Base-by-base conservation (phyloP, 1,140 invertebrate genomes). In the Aphelinus atriplicis region DNA sequence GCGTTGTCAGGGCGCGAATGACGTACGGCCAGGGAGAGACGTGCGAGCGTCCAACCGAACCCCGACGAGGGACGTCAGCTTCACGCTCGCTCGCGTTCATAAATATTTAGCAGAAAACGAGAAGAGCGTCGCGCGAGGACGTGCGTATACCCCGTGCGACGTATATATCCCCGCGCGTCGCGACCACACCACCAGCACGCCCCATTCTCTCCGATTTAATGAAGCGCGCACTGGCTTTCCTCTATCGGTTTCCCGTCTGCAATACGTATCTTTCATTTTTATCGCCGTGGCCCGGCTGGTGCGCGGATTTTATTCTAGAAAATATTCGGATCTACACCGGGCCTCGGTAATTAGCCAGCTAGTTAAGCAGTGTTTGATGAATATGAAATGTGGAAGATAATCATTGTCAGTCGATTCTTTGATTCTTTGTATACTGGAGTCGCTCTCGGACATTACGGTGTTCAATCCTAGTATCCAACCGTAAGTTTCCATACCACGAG, bases 151-250 rank as follows among this genome's bases (percentile, higher is more conserved):
- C 3, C 60, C 26, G 10, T 46, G 10, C n/a, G 26, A 63, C 48
- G 10, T 63, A 63, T 63, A 63, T 63, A 47, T 63, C 7, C 9
- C 46, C 26, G 6, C 58, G 46, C 42, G 48, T 60, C 56, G 4
- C 43, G 61, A 61, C 56, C 67, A 69, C 26, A 26, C 43, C 9
- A 43, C 58, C 57, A 51, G 42, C 60, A 65, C 74, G 42, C 70
- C 67, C 68, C 73, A 80, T 85, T 85, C 81, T 84, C 80, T 81
- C 66, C 73, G 80, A 85, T 83, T 86, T 85, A 86, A 87, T 85
- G 83, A 86, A 85, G 80, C 83, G 82, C 26, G 26, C 83, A 78
- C 80, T 83, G 84, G 84, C 85, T 84, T 84, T 85, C 86, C 81
- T 80, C 78, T 79, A 75, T 74, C 67, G 56, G n/a, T 46, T 74